These are phyloP conservation scores for Oscarella lobularis DNA, from an alignment of 37 sponge, comb jelly and placozoan genomes.

Conservation along the genomic window DNA sequence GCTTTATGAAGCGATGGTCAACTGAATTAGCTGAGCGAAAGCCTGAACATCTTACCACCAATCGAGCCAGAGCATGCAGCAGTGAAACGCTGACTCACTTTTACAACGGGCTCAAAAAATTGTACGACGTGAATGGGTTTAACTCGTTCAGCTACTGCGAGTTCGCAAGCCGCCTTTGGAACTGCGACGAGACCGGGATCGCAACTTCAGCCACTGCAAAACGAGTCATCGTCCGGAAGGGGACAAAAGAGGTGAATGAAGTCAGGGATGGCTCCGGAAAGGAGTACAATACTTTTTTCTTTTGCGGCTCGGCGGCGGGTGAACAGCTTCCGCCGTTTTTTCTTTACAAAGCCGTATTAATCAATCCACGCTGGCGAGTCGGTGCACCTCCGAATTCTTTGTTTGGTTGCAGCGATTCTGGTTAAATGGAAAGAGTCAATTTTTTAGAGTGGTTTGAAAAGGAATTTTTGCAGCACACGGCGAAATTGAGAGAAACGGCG, in stretches of 20 bases:
- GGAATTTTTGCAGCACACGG: conserved; percentile 4
- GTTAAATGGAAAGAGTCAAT: conserved; percentile 24
- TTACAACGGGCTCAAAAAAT: neutral
- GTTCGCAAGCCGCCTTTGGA: conserved; percentile 11
- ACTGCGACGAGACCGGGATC: conserved; percentile 30
- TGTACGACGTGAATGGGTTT: neutral
- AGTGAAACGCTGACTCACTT: neutral
- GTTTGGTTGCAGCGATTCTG: conserved; percentile 12
- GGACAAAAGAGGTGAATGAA: conserved; percentile 16
- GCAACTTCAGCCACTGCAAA: conserved; percentile 5
- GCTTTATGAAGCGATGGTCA: conserved; percentile 11
- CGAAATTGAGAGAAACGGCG: neutral
- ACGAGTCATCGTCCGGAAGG: conserved; percentile 12
- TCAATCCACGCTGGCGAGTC: conserved; percentile 10
- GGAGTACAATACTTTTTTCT: conserved; percentile 22
- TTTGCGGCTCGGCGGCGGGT: conserved; percentile 23
- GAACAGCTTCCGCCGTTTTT: conserved; percentile 30
- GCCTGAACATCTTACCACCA: conserved; percentile 2
- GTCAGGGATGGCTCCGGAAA: conserved; percentile 18
- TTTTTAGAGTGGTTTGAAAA: conserved; percentile 30
- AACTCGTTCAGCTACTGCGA: neutral
- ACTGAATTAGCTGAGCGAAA: conserved; percentile 3
- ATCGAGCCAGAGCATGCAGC: neutral
- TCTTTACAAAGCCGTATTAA: conserved; percentile 16
- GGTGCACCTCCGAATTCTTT: conserved; percentile 19